Conservation (phyloP, 2,888 invertebrate genomes). For the Arctia plantaginis region DNA sequence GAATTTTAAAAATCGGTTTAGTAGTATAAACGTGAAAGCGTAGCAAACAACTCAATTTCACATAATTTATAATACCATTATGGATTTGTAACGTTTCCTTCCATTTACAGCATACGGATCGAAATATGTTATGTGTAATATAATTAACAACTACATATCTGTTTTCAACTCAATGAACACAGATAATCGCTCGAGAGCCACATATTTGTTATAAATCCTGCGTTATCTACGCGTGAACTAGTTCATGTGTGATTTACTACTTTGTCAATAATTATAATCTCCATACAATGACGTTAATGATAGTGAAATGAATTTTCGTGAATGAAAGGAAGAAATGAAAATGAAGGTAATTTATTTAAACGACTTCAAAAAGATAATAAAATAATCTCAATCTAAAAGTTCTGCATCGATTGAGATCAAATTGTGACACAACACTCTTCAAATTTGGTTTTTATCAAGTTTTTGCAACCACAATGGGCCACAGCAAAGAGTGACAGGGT, state of each 20-base stretch:
- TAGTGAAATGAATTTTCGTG: background rate
- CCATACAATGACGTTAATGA: background rate
- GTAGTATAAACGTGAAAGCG: background rate
- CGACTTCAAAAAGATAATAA: no score
- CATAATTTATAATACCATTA: background rate
- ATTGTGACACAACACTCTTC: no score
- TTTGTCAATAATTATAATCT: background rate
- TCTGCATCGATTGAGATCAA: no score
- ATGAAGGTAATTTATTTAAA: background rate
- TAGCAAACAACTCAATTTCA: background rate
- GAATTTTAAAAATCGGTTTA: no score
- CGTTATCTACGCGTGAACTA: constrained; percentile 23
- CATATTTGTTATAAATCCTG: constrained; percentile 27
- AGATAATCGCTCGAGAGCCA: constrained; percentile 26
- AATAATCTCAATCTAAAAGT: no score
- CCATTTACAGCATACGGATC: background rate
- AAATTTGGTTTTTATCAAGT: no score
- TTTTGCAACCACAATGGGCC: no score
- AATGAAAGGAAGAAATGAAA: background rate
- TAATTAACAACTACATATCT: constrained; percentile 17
- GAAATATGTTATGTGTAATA: constrained; percentile 2
- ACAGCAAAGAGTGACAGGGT: no score
- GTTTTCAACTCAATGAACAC: constrained; percentile 26
- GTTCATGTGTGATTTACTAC: constrained; percentile 4
- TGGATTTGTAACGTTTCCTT: background rate